Base-by-base conservation (phyloP, 2,113 vertebrate genomes). In the Emydura subglobosa region DNA sequence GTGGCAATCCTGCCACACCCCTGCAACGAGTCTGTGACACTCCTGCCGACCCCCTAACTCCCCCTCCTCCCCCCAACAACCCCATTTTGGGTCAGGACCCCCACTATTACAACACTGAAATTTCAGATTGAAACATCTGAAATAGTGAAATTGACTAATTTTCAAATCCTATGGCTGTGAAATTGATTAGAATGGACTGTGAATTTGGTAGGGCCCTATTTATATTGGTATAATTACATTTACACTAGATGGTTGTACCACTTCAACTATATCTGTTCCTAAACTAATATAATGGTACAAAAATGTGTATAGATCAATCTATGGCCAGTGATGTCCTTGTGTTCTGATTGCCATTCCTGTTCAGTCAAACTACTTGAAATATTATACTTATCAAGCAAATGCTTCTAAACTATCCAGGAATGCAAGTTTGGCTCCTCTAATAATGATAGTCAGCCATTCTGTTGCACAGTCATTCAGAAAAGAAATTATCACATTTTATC, bases 381-480 rank as follows among this genome's bases (percentile, higher is more conserved):
- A n/a, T 83, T 89, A 81, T 47, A 29, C 65, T 86, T n/a, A 72
- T 5, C 14, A 79, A 80, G 50, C 74, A 54, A 47, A 72, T 90
- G 6, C 79, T 86, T 91, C 34, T 53, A 21, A 47, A 19, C 47
- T 44, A 50, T 25, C 24, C 11, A 14, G 79, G 25, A 21, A 5
- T 7, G 6, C 29, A 47, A 72, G 54, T 47, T 91, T 93, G 84
- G 79, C 83, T 95, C 51, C 57, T 2, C 44, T 91, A 25, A 1
- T 4, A 94, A 93, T 87, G 97, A 59, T 85, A 74, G 85, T 57
- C 89, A 42, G 4, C 86, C 95, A 88, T 68, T 68, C 31, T 68
- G 34, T 68, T n/a, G 65, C 17, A 65, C 34, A 39, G 34, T n/a
- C n/a, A n/a, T 93, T 95, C 85, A 91, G 81, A 79, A 93, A 83